A percentile compares a stretch with the other conserved stretches of the same genome.
Evolutionary conservation across 2,888 invertebrate species (phyloP).

Genomic region (Synergus japonicus): DNA sequence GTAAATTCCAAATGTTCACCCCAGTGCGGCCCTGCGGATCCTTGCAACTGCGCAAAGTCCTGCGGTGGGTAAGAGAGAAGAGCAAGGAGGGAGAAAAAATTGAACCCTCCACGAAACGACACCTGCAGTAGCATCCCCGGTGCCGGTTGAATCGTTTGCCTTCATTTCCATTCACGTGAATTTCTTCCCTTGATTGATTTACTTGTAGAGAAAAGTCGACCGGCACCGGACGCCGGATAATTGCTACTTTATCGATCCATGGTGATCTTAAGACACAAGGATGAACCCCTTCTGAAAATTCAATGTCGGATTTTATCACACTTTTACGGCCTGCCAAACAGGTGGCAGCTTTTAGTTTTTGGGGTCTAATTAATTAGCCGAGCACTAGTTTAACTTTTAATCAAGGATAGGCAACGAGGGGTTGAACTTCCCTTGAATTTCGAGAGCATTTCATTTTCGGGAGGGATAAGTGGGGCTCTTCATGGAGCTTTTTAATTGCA

Average conservation of each 20-base stretch:
- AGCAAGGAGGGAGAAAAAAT: slow-evolving; percentile 43
- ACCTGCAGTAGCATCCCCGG: slow-evolving; percentile 53
- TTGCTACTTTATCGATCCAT: slow-evolving; percentile 25
- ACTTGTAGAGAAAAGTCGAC: background rate
- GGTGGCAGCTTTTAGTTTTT: background rate
- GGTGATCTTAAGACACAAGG: background rate
- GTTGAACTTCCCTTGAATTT: background rate
- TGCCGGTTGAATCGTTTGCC: slow-evolving; percentile 49
- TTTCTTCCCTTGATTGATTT: slow-evolving; percentile 32
- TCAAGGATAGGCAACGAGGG: background rate
- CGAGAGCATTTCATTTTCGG: background rate
- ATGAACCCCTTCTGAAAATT: background rate
- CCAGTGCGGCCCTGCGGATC: slow-evolving; percentile 33
- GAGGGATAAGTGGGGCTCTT: background rate
- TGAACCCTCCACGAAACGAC: slow-evolving; percentile 49
- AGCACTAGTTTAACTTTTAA: background rate
- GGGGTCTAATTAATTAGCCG: background rate
- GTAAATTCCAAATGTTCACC: slow-evolving; percentile 42
- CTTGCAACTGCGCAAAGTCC: slow-evolving; percentile 67
- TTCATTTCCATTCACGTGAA: slow-evolving; percentile 43
- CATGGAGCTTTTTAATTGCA: slow-evolving; percentile 49
- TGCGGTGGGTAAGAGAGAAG: slow-evolving; percentile 45
- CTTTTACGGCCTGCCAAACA: background rate
- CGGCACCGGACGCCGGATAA: slow-evolving; percentile 18
- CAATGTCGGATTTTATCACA: background rate